phyloP scores from a whole-genome alignment of 2,888 invertebrate genomes.

The Mythimna albipuncta region DNA sequence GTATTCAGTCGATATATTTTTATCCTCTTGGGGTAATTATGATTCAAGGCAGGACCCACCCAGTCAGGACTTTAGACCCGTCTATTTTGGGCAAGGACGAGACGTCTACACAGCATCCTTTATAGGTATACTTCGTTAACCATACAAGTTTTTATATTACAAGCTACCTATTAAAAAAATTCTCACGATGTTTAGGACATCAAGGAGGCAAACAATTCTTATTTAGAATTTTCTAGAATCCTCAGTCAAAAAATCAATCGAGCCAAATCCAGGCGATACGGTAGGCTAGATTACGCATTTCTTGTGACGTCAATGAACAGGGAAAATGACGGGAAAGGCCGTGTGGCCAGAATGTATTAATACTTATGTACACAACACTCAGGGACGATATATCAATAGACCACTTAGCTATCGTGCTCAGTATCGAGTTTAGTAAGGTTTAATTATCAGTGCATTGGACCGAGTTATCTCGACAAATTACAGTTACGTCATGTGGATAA shows the following conservation, averaged over 20 bases:
- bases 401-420: constrained; percentile 58
- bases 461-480: constrained; percentile 68
- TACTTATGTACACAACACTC: constrained; percentile 38
- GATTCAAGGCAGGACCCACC: constrained; percentile 52
- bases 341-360: constrained; percentile 48
- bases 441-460: constrained; percentile 71
- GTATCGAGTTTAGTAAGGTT: constrained; percentile 57
- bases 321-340: constrained; percentile 47
- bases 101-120: constrained; percentile 26
- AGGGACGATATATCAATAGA: constrained; percentile 58
- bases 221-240: constrained; percentile 2
- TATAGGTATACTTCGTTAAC: constrained; percentile 36
- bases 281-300: constrained; percentile 36
- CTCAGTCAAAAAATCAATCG: constrained; percentile 29
- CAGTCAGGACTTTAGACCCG: constrained; percentile 45
- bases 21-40: constrained; percentile 47
- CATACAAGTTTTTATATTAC: constrained; percentile 17
- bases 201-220: neutral
- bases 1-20: constrained; percentile 38
- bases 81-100: constrained; percentile 60
- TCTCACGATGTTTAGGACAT: neutral
- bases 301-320: constrained; percentile 52
- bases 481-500: constrained; percentile 57
- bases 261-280: constrained; percentile 13
- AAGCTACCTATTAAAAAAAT: constrained; percentile 24